These are phyloP conservation scores for Odobenus rosmarus DNA, from an alignment of 2,113 vertebrate species.

Conservation along the genomic window DNA sequence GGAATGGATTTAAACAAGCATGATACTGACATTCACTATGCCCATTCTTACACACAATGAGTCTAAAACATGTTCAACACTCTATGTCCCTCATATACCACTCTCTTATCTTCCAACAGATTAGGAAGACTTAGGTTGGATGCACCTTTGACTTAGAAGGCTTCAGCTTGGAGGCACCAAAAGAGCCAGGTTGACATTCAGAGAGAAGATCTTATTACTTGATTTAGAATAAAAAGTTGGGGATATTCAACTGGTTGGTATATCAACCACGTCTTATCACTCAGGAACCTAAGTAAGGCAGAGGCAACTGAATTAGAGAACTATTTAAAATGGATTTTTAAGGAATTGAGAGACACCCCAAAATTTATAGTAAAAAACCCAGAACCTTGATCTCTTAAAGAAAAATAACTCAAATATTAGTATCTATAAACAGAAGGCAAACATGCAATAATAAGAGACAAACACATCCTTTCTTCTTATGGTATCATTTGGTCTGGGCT, in stretches of 20 bases:
- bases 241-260: neutral
- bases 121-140: neutral
- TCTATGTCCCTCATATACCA: no score
- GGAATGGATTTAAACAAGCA: neutral
- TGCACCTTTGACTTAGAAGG: neutral
- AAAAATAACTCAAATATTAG: conserved; percentile 40
- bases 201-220: neutral
- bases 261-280: neutral
- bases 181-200: neutral
- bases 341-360: neutral
- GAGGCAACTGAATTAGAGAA: neutral
- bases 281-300: neutral
- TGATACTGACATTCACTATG: no score
- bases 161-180: neutral
- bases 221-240: neutral
- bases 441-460: neutral
- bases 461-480: neutral
- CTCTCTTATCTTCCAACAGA: neutral
- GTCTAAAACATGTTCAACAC: neutral
- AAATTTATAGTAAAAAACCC: neutral
- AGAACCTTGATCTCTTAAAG: neutral
- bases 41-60: neutral
- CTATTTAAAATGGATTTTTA: neutral
- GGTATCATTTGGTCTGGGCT: neutral
- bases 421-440: neutral